phyloP scores from a whole-genome alignment of 2,888 invertebrate species.

The Seladonia tumulorum region DNA sequence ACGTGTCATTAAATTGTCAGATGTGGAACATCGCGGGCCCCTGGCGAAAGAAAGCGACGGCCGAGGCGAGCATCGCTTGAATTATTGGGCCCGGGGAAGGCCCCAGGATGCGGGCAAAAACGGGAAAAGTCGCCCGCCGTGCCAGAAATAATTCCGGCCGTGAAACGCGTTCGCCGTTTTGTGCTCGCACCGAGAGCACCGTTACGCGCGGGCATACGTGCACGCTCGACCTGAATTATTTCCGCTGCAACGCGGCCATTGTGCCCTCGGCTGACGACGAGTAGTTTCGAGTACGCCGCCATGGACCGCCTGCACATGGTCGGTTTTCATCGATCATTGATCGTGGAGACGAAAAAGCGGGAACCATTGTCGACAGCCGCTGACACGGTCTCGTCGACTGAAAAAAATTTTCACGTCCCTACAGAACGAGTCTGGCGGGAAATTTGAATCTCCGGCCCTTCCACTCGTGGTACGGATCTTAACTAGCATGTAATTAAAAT shows the following conservation, averaged over 20 bases:
- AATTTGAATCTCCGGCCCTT: neutral
- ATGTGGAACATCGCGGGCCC: neutral
- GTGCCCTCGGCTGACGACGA: constrained; percentile 34
- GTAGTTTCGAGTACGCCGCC: constrained; percentile 57
- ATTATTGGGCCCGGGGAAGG: constrained; percentile 30
- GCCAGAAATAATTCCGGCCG: constrained; percentile 44
- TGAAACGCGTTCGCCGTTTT: constrained; percentile 37
- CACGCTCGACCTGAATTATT: constrained; percentile 68
- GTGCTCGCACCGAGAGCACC: constrained; percentile 42
- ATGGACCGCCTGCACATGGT: constrained; percentile 46
- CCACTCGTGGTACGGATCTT: neutral
- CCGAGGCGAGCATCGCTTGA: constrained; percentile 20
- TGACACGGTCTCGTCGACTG: neutral
- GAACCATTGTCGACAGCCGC: constrained; percentile 1
- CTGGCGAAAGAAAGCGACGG: neutral
- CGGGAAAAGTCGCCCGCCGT: constrained; percentile 16
- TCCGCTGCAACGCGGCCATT: constrained; percentile 67
- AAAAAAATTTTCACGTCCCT: neutral
- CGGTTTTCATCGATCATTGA: constrained; percentile 57
- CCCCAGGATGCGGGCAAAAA: constrained; percentile 1
- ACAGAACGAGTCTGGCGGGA: neutral
- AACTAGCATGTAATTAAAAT: neutral
- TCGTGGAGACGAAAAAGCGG: neutral
- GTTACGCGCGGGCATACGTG: constrained; percentile 48
- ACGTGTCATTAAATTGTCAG: neutral